Evolutionary conservation across 2,113 vertebrate species (phyloP), one percentile per base, ranked within the genome.

Genomic region (Embiotoca jacksoni): DNA sequence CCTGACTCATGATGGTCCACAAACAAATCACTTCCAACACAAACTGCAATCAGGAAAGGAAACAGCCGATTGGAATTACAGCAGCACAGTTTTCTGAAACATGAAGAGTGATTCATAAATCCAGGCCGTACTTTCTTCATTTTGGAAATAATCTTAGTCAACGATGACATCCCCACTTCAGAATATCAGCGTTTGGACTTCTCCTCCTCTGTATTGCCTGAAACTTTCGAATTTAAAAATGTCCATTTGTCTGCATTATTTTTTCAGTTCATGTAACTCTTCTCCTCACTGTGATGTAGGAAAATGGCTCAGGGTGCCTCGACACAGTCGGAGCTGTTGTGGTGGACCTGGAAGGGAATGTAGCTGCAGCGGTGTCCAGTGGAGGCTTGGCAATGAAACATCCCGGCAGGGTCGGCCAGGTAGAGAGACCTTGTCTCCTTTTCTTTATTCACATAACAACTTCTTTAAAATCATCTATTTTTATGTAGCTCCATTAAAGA

Each of bases 351-450:
- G 96, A 99, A 86, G 98, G 98, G 75, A 99, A 99, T 30, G 98
- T 99, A 6, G 98, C 98, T 81, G 97, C 98, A 86, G 98, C 98
- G 9, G 98, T 99, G 85, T 99, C 98, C 91, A 99, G 98, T 84
- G 98, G 98, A 85, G 98, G 98, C 56, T 93, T 99, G 86, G 98
- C 98, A 36, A 96, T 99, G 95, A 99, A 99, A 89, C 98, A 99
- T 90, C 96, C 98, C 8, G 97, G 98, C 85, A 96, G 98, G 93
- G 96, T 99, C 62, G 98, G 98, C 69, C 98, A 99, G 96, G 98
- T 99, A 85, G 10, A 37, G 7, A 6, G 0, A 5, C 33, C 3
- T 50, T 10, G 15, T n/a, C 10, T 61, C 10, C 3, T 53, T 49
- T 7, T 65, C 33, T 78, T 23, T 37, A 46, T 63, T 35, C n/a